phyloP scores from a whole-genome alignment of 2,113 vertebrate species.

The Oryzias celebensis region DNA sequence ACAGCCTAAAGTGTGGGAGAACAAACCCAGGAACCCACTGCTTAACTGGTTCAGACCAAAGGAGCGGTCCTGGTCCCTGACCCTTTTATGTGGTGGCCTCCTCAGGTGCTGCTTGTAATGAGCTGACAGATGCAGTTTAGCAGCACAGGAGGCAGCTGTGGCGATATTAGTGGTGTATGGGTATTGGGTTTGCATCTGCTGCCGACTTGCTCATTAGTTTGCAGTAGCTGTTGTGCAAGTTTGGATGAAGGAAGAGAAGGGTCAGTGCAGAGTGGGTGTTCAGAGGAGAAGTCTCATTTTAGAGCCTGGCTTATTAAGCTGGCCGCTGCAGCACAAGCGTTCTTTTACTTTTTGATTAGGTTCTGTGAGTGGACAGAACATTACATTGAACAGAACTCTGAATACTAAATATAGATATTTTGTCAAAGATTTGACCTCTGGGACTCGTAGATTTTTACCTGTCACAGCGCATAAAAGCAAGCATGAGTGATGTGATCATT shows the following conservation, averaged over 20 bases:
- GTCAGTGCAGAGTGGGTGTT: conserved; percentile 13
- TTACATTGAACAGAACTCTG: too few species aligned
- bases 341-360: background rate
- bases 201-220: conserved; percentile 28
- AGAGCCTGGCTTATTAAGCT: background rate
- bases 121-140: conserved; percentile 42
- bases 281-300: conserved; percentile 2
- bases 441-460: too few species aligned
- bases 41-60: too few species aligned
- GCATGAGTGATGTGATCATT: too few species aligned
- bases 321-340: too few species aligned
- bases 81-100: conserved; percentile 8
- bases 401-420: too few species aligned
- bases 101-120: conserved; percentile 32
- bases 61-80: too few species aligned
- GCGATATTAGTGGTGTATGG: conserved; percentile 45
- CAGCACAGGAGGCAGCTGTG: conserved; percentile 26
- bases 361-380: background rate
- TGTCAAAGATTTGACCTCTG: too few species aligned
- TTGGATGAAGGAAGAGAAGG: conserved; percentile 16
- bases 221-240: conserved; percentile 19
- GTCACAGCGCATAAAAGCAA: too few species aligned
- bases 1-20: too few species aligned
- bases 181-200: conserved; percentile 59
- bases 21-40: too few species aligned